Percentiles rank a stretch among this genome's conserved stretches.
phyloP scores from a whole-genome alignment of 2,888 invertebrate species.

The Erpobdella octoculata region DNA sequence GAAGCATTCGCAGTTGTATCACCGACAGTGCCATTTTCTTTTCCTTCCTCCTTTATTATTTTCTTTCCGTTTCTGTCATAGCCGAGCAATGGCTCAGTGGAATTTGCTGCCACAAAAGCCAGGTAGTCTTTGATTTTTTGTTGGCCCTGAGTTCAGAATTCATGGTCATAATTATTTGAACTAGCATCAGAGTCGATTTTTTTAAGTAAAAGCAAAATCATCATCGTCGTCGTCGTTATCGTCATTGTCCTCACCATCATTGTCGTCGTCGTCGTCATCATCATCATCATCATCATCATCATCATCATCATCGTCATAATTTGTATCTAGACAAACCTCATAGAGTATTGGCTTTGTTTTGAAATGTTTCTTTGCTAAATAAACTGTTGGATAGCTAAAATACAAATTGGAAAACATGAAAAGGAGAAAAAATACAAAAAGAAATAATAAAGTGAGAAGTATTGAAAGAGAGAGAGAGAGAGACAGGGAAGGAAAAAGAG shows the following conservation, averaged over 20 bases:
- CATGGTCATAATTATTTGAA: not conserved
- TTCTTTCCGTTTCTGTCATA: conserved; percentile 19
- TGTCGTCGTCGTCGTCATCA: not conserved
- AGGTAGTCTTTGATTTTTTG: conserved; percentile 12
- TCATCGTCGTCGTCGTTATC: not conserved
- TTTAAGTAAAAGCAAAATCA: not conserved
- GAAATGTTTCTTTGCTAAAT: conserved; percentile 5
- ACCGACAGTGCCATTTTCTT: too few relatives aligned
- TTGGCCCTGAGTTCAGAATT: conserved; percentile 1
- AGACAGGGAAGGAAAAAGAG: too few relatives aligned
- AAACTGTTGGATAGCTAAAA: conserved; percentile 20
- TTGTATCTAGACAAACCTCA: not conserved
- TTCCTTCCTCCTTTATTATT: not conserved
- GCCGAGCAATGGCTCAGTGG: conserved; percentile 7
- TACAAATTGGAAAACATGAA: not conserved
- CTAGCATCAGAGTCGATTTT: not conserved
- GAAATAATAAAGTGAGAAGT: too few relatives aligned
- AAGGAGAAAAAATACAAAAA: not conserved
- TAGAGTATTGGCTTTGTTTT: conserved; percentile 18
- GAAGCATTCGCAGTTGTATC: too few relatives aligned
- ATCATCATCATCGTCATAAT: not conserved
- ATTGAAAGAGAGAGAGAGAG: too few relatives aligned
- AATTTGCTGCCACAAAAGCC: conserved; percentile 16
- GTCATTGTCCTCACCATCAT: not conserved
- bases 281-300: not conserved